Evolutionary conservation across 2,888 invertebrate species (phyloP).

Genomic region (Apamea crenata): DNA sequence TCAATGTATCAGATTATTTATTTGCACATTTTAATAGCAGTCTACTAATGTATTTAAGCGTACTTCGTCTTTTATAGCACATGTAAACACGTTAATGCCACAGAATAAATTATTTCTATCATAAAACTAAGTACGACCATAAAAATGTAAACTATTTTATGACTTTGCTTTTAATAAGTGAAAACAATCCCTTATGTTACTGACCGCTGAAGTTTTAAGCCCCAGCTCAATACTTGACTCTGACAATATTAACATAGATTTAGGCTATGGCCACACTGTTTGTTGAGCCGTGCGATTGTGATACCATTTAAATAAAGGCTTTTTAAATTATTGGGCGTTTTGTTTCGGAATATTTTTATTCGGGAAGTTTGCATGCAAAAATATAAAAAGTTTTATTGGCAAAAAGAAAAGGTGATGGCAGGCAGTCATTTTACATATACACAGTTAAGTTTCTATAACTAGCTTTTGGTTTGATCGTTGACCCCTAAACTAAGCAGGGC

Average conservation of each 20-base stretch:
- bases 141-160: conserved; percentile 38
- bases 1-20: too few species aligned
- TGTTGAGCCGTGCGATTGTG: not conserved
- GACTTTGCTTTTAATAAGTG: conserved; percentile 27
- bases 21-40: not conserved
- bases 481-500: not conserved
- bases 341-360: not conserved
- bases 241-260: conserved; percentile 47
- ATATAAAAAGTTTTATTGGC: too few species aligned
- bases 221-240: conserved; percentile 34
- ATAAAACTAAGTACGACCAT: conserved; percentile 35
- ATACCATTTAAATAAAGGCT: not conserved
- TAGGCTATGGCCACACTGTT: conserved; percentile 11
- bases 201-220: conserved; percentile 30
- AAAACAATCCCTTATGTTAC: conserved; percentile 35
- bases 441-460: not conserved
- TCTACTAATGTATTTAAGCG: not conserved
- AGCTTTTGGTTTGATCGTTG: not conserved
- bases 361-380: not conserved
- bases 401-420: not conserved
- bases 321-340: not conserved
- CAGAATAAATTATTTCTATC: conserved; percentile 38
- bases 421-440: not conserved
- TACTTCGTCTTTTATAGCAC: conserved; percentile 5
- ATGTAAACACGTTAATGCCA: conserved; percentile 20